These are phyloP conservation scores for Caradrina kadenii DNA, from an alignment of 2,888 invertebrate genomes.

Conservation along the genomic window DNA sequence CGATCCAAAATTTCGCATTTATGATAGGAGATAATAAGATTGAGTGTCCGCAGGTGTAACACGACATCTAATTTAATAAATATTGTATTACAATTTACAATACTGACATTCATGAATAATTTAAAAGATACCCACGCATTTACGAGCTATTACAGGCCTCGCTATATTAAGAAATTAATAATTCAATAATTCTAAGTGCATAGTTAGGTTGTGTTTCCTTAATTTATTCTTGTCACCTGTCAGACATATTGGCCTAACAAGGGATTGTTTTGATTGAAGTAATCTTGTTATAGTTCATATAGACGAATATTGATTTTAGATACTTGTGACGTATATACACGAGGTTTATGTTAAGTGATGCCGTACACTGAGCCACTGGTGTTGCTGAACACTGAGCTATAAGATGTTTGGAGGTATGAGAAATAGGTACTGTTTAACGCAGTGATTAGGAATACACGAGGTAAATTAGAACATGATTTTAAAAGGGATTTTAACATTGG, in stretches of 20 bases:
- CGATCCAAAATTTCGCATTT: too few relatives aligned
- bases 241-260: constrained; percentile 34
- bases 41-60: too few relatives aligned
- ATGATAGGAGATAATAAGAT: too few relatives aligned
- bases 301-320: constrained; percentile 47
- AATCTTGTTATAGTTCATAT: constrained; percentile 47
- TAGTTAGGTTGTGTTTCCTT: constrained; percentile 7
- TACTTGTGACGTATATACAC: constrained; percentile 34
- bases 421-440: too few relatives aligned
- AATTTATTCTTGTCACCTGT: constrained; percentile 45
- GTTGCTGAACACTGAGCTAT: too few relatives aligned
- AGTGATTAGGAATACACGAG: too few relatives aligned
- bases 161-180: constrained; percentile 13
- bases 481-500: too few relatives aligned
- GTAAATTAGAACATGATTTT: too few relatives aligned
- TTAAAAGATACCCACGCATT: not conserved
- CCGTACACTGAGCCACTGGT: too few relatives aligned
- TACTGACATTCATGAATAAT: constrained; percentile 8
- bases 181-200: constrained; percentile 33
- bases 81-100: not conserved
- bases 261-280: constrained; percentile 47
- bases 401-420: too few relatives aligned
- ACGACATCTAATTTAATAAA: not conserved
- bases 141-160: not conserved
- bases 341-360: not conserved